A percentile compares a stretch with the other conserved stretches of the same genome.
Conservation (phyloP, 2,113 vertebrate species). For the Nannobrachium achirus region DNA sequence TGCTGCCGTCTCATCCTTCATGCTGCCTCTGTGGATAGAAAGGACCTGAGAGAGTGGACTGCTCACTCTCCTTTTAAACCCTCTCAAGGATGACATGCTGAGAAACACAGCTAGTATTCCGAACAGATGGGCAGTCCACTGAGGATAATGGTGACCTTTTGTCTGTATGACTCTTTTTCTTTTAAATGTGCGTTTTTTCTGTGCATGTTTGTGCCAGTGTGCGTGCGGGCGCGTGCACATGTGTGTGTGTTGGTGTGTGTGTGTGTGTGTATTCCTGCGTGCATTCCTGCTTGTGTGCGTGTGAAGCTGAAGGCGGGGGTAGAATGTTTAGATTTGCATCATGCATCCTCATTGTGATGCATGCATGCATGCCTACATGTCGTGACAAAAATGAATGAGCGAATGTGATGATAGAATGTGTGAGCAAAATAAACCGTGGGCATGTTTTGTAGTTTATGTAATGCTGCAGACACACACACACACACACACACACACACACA, state of each 20-base stretch:
- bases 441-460: constrained; percentile 31
- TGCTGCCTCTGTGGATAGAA: constrained; percentile 41
- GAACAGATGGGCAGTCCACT: constrained; percentile 35
- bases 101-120: constrained; percentile 41
- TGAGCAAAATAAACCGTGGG: constrained; percentile 1
- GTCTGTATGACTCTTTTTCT: constrained; percentile 64
- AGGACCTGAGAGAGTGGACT: constrained; percentile 4
- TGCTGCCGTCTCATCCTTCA: constrained; percentile 33
- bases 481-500: neutral
- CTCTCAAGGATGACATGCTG: constrained; percentile 27
- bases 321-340: neutral
- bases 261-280: constrained; percentile 5
- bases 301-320: neutral
- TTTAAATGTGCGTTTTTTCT: constrained; percentile 38
- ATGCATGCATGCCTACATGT: neutral
- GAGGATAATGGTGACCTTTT: constrained; percentile 60
- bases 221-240: constrained; percentile 40
- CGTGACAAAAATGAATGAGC: constrained; percentile 22
- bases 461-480: constrained; percentile 19
- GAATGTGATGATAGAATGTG: neutral
- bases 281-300: neutral
- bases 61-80: constrained; percentile 26
- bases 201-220: constrained; percentile 47
- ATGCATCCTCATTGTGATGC: neutral
- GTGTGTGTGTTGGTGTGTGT: constrained; percentile 38